phyloP scores from a whole-genome alignment of 2,888 invertebrate genomes.

The Drosophila acutilabella region DNA sequence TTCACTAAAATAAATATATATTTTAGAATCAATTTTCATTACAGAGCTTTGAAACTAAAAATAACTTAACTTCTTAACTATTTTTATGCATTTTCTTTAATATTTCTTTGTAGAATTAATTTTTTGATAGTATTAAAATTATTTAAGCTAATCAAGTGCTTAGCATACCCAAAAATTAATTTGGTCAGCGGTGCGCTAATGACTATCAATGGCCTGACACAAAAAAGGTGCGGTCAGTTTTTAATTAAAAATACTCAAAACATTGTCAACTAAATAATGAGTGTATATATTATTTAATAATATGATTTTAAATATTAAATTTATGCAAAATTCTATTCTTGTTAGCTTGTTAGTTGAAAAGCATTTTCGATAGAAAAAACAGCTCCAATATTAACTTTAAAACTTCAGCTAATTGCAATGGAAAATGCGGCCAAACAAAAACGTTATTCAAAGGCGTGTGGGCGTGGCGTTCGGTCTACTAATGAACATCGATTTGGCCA shows the following conservation, averaged over 20 bases:
- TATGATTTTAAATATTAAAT: conserved; percentile 17
- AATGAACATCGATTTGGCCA: conserved; percentile 80
- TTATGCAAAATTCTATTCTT: not conserved
- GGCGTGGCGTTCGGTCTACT: conserved; percentile 62
- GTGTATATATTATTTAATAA: not conserved
- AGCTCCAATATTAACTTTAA: conserved; percentile 67
- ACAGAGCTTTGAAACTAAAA: no score
- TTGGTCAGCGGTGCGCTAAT: not conserved
- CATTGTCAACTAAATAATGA: conserved; percentile 11
- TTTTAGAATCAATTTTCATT: no score
- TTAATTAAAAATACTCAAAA: conserved; percentile 60
- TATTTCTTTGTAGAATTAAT: no score
- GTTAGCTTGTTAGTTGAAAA: conserved; percentile 34
- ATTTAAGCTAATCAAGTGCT: not conserved
- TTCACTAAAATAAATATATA: no score
- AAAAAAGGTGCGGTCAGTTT: conserved; percentile 61
- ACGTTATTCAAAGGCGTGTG: conserved; percentile 16
- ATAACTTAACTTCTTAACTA: no score
- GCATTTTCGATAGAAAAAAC: conserved; percentile 36
- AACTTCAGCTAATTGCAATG: conserved; percentile 73
- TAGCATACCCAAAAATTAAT: not conserved
- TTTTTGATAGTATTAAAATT: no score
- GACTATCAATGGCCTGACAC: conserved; percentile 47
- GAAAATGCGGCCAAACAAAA: conserved; percentile 63
- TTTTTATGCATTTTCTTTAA: no score